Conservation (phyloP, 2,113 vertebrate genomes). For the Megalops atlanticus region DNA sequence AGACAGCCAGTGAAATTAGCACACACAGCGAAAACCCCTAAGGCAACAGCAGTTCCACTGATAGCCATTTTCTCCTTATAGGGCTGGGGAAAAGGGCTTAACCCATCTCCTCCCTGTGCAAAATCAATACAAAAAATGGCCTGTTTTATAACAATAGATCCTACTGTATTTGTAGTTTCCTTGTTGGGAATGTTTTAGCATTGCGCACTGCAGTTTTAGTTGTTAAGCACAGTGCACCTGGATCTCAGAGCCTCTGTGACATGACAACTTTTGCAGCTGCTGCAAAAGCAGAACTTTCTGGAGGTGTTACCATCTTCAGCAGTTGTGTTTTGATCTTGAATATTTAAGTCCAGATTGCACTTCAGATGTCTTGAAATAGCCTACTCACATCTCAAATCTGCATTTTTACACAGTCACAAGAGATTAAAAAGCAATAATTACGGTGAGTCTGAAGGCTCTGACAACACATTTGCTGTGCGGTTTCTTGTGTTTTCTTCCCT, state of each 20-base stretch:
- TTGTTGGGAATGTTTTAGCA: too few species aligned
- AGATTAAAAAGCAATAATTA: background rate
- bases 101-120: too few species aligned
- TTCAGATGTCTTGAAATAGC: too few species aligned
- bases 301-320: background rate
- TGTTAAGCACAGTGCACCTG: too few species aligned
- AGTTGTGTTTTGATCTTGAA: background rate
- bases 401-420: background rate
- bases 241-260: too few species aligned
- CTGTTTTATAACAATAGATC: too few species aligned
- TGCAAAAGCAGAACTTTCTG: background rate
- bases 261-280: background rate
- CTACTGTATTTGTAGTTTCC: too few species aligned
- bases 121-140: too few species aligned
- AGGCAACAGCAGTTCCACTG: conserved; percentile 14
- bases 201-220: too few species aligned
- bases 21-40: conserved; percentile 45
- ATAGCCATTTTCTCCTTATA: conserved; percentile 34
- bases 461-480: too few species aligned
- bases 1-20: conserved; percentile 51
- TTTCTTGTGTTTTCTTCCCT: too few species aligned
- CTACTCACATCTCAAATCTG: background rate
- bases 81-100: conserved; percentile 34
- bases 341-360: background rate
- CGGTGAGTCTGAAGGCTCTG: background rate